Percentiles rank a stretch among this genome's conserved stretches.
phyloP scores from a whole-genome alignment of 2,797 vertebrate species.

The Oryzias sinensis region DNA sequence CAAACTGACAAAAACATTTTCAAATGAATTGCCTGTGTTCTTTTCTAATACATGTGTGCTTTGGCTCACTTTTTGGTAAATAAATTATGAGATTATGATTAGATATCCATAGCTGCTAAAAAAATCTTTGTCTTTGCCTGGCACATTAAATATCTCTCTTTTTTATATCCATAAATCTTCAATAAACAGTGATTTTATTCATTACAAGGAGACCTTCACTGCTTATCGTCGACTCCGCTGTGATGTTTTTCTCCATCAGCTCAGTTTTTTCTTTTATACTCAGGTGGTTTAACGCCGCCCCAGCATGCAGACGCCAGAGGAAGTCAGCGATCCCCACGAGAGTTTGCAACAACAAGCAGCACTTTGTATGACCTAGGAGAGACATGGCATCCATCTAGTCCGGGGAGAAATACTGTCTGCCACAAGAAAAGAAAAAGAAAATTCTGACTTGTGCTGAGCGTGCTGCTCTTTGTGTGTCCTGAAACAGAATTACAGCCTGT shows the following conservation, averaged over 20 bases:
- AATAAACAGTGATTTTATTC: constrained; percentile 2
- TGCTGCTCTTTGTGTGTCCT: constrained; percentile 20
- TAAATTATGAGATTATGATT: too few relatives aligned
- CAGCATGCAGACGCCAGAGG: constrained; percentile 33
- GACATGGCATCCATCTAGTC: constrained; percentile 24
- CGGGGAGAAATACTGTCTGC: constrained; percentile 30
- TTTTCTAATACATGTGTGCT: too few relatives aligned
- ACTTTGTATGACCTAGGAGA: constrained; percentile 32
- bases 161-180: constrained; percentile 13
- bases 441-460: constrained; percentile 13
- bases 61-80: too few relatives aligned
- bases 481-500: constrained; percentile 59
- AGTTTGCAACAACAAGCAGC: constrained; percentile 44
- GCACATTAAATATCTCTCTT: too few relatives aligned
- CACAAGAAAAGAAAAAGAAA: constrained; percentile 9
- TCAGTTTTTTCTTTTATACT: constrained; percentile 42
- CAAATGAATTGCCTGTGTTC: too few relatives aligned
- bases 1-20: too few relatives aligned
- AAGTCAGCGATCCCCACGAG: constrained; percentile 41
- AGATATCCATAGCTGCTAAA: too few relatives aligned
- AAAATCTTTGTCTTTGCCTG: too few relatives aligned
- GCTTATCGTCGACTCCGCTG: constrained; percentile 20
- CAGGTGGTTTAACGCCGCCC: constrained; percentile 35
- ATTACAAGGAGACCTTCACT: constrained; percentile 12
- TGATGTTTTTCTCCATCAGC: constrained; percentile 32